Percentiles rank a stretch among this genome's conserved stretches.
Evolutionary conservation across 1,140 invertebrate species (phyloP).

Genomic region (Kradibia gibbosae): DNA sequence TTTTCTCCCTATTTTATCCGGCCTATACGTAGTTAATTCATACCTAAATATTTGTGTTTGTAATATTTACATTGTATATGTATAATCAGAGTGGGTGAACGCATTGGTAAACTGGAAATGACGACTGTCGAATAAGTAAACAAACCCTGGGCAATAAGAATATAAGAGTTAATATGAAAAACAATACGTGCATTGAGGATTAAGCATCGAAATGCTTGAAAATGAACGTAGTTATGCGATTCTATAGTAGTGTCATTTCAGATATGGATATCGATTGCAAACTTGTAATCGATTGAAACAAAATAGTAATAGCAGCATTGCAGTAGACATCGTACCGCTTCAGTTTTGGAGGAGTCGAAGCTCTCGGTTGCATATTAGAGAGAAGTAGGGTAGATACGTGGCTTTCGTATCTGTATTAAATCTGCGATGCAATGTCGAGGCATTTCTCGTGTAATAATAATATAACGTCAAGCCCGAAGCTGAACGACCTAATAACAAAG

Average conservation of each 20-base stretch:
- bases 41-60: neutral
- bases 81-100: neutral
- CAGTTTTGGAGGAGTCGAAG: neutral
- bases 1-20: no score
- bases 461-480: neutral
- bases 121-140: neutral
- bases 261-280: neutral
- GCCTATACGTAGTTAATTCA: neutral
- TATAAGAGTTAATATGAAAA: neutral
- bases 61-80: neutral
- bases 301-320: neutral
- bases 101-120: neutral
- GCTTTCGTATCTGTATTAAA: neutral
- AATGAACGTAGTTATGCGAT: neutral
- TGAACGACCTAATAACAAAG: neutral
- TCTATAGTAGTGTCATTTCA: neutral
- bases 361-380: neutral
- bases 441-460: neutral
- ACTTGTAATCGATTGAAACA: neutral
- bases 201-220: neutral
- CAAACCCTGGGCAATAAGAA: neutral
- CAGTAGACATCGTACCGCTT: neutral
- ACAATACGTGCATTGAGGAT: neutral
- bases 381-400: neutral
- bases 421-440: slow-evolving; percentile 8